phyloP scores from a whole-genome alignment of 64 coral and sea anemone species.

The Porites australiensis region DNA sequence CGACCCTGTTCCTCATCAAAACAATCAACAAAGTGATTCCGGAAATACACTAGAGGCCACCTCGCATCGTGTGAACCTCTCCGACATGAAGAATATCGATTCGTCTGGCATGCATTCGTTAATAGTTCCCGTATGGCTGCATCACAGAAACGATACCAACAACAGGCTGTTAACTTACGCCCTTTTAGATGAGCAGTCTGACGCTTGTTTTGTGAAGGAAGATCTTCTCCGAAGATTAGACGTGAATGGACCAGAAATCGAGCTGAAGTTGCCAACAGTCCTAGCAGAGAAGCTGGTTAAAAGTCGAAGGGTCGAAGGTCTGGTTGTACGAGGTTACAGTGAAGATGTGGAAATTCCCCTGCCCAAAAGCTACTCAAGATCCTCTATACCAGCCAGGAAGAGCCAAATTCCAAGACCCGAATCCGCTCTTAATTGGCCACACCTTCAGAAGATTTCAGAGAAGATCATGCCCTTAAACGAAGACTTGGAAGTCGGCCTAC shows the following conservation, averaged over 20 bases:
- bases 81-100: background rate
- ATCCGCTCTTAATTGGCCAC: constrained; percentile 5
- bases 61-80: background rate
- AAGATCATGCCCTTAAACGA: constrained; percentile 9
- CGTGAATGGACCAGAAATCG: background rate
- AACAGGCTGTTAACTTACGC: background rate
- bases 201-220: constrained; percentile 8
- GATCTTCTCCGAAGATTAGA: background rate
- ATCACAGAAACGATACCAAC: constrained; percentile 21
- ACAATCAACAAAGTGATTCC: background rate
- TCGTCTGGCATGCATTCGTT: constrained; percentile 15
- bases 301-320: constrained; percentile 4
- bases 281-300: constrained; percentile 10
- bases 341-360: constrained; percentile 25
- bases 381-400: constrained; percentile 26
- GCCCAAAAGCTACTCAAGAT: constrained; percentile 34
- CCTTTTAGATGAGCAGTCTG: background rate
- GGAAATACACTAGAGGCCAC: constrained; percentile 1
- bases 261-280: constrained; percentile 8
- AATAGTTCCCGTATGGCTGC: background rate
- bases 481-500: constrained; percentile 29
- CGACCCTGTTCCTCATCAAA: background rate
- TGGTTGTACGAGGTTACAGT: constrained; percentile 8
- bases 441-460: constrained; percentile 2
- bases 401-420: constrained; percentile 43